Evolutionary conservation across 2,888 invertebrate genomes (phyloP).

Genomic region (Platycheirus albimanus): DNA sequence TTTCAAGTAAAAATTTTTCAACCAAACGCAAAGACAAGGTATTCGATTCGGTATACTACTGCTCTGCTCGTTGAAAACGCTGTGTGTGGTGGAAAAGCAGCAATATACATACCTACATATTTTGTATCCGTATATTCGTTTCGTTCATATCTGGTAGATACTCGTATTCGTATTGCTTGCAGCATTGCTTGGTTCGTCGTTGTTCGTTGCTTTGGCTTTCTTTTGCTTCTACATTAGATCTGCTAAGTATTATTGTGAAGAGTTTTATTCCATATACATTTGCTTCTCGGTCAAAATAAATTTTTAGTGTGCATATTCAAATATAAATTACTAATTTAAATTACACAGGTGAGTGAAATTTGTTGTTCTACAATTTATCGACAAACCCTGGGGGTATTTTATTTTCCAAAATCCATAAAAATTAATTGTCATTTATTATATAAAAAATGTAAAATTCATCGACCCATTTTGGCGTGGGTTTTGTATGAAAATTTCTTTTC

Average conservation of each 20-base stretch:
- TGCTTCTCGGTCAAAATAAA: slow-evolving; percentile 69
- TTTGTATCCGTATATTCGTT: slow-evolving; percentile 21
- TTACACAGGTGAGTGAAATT: slow-evolving; percentile 77
- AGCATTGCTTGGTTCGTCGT: slow-evolving; percentile 27
- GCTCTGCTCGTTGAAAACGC: slow-evolving; percentile 27
- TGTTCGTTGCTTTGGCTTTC: slow-evolving; percentile 49
- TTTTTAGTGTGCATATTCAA: slow-evolving; percentile 74
- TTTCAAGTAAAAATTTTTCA: slow-evolving; percentile 44
- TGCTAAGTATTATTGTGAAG: slow-evolving; percentile 55
- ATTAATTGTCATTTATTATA: slow-evolving; percentile 75
- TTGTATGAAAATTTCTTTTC: slow-evolving; percentile 72
- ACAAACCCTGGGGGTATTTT: slow-evolving; percentile 76
- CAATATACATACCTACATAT: slow-evolving; percentile 1
- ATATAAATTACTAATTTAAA: slow-evolving; percentile 74
- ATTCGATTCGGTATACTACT: background rate
- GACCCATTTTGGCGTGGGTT: slow-evolving; percentile 76
- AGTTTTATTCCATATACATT: slow-evolving; percentile 72
- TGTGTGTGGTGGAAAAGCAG: slow-evolving; percentile 52
- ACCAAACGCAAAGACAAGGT: slow-evolving; percentile 19
- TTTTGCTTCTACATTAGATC: slow-evolving; percentile 56
- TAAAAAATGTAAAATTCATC: slow-evolving; percentile 75
- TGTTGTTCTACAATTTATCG: slow-evolving; percentile 75
- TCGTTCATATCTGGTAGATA: slow-evolving; percentile 28
- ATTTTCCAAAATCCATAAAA: slow-evolving; percentile 76
- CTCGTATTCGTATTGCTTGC: slow-evolving; percentile 53